Conservation (phyloP, 2,888 invertebrate genomes). For the Epistrophella euchroma region DNA sequence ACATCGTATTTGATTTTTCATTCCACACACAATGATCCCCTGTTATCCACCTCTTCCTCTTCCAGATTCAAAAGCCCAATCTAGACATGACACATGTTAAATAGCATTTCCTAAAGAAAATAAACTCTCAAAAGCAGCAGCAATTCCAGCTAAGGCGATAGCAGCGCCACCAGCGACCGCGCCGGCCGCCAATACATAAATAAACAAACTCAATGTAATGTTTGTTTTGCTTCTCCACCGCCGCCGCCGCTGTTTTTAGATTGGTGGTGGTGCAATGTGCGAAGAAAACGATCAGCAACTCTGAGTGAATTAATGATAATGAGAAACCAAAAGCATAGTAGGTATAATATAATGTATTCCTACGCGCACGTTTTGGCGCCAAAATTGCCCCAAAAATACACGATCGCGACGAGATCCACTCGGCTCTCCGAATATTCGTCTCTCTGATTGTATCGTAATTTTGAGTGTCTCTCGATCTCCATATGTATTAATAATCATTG, state of each 20-base stretch:
- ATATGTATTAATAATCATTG: slow-evolving; percentile 46
- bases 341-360: slow-evolving; percentile 61
- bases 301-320: slow-evolving; percentile 21
- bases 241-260: background rate
- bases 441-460: slow-evolving; percentile 5
- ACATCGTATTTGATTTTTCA: background rate
- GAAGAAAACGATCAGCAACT: slow-evolving; percentile 5
- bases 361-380: slow-evolving; percentile 70
- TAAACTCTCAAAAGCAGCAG: slow-evolving; percentile 8
- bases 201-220: slow-evolving; percentile 38
- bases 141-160: slow-evolving; percentile 36
- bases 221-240: slow-evolving; percentile 1
- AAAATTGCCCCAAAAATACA: slow-evolving; percentile 60
- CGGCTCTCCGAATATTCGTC: background rate
- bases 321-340: slow-evolving; percentile 14
- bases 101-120: slow-evolving; percentile 39
- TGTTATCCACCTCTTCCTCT: background rate
- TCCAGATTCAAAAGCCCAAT: background rate
- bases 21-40: slow-evolving; percentile 19
- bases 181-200: slow-evolving; percentile 21
- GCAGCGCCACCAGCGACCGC: slow-evolving; percentile 11
- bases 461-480: background rate
- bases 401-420: slow-evolving; percentile 32
- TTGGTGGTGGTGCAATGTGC: background rate
- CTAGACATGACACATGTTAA: slow-evolving; percentile 37